Base-by-base conservation (phyloP, 1,140 invertebrate genomes). In the Homarus americanus region DNA sequence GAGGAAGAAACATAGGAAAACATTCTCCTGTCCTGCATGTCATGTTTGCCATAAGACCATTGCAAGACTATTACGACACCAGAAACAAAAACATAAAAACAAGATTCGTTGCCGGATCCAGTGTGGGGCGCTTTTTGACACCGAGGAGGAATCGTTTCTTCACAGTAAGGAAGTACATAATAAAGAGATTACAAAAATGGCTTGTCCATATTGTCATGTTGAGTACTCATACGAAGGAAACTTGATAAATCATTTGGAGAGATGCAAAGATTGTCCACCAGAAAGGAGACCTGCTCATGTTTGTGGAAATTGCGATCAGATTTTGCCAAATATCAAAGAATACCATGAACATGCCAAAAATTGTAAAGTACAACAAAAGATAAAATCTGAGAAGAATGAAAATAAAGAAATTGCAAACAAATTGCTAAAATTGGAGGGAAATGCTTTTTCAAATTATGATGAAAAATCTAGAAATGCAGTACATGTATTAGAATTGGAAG, bases 211-310 rank as follows among this genome's bases (percentile, higher is more conserved):
- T 41, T 90, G 88, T 84, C n/a, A 73, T 24, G 38, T 41, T n/a
- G 41, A 63, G 4, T 90, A 58, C 40, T 44, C 40, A 9, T 58
- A 40, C 78, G n/a, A 75, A 10, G 72, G 40, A 5, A 58, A 15
- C 58, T 34, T 84, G 15, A 58, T 76, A 12, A 83, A 83, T 38
- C 88, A 90, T 41, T n/a, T 90, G 28, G 44, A 83, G 24, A 53
- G 28, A 24, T 90, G 88, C 73, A 76, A 34, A 66, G 32, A 78
- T 15, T 83, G 88, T 28, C 80, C 88, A 28, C 69, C 66, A 38
- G 87, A 90, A 28, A 83, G 49, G 36, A 90, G 80, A 73, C 80
- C 78, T 38, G 66, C 44, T 28, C 80, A 82, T 40, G 66, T 82
- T 2, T 89, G 79, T 63, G 66, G 44, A 24, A 89, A 72, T 32